Base-by-base conservation (phyloP, 2,797 vertebrate genomes). In the Odontamblyopus rebecca region DNA sequence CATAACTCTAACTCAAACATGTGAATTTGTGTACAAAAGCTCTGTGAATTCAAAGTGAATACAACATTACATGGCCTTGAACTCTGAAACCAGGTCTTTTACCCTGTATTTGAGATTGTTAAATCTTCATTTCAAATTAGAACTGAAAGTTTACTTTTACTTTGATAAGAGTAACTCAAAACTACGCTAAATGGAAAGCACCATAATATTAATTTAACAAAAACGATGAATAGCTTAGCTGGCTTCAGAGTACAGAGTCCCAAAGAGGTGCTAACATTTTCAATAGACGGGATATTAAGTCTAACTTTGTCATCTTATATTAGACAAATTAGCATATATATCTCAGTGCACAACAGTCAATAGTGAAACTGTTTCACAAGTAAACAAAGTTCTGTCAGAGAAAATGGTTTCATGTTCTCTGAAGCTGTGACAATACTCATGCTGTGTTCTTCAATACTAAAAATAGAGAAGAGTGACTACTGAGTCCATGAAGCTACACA, bases 31-130 rank as follows among this genome's bases (percentile, higher is more conserved):
- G 92, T 94, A 92, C 91, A 93, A 94, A 94, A 90, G 91, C 70
- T 81, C 92, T 90, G 92, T 93, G 85, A 93, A 85, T 94, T 95
- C 90, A 92, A 90, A 95, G 96, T 95, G 96, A 95, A 96, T 97
- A 96, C 96, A 95, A 96, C 95, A 90, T 96, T 96, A 97, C 96
- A 93, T 93, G 63, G 41, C 63, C 38, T 65, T 65, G 63, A 50
- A 65, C 63, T 65, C 63, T 65, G 63, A 65, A 50, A 23, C 63
- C 63, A 65, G 38, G 63, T 27, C 9, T 65, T 29, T 44, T 65
- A 65, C 63, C 41, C 41, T 65, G 63, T 48, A 27, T 48, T 65
- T 48, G 63, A 38, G 18, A 63, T 32, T 8, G 19, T 4, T 48
- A 48, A 50, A 27, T 50, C 26, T 50, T 65, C 2, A 44, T 12